Percentiles rank a stretch among this genome's conserved stretches.
Conservation (phyloP, 2,888 invertebrate genomes). For the Apomyelois bistriatella region DNA sequence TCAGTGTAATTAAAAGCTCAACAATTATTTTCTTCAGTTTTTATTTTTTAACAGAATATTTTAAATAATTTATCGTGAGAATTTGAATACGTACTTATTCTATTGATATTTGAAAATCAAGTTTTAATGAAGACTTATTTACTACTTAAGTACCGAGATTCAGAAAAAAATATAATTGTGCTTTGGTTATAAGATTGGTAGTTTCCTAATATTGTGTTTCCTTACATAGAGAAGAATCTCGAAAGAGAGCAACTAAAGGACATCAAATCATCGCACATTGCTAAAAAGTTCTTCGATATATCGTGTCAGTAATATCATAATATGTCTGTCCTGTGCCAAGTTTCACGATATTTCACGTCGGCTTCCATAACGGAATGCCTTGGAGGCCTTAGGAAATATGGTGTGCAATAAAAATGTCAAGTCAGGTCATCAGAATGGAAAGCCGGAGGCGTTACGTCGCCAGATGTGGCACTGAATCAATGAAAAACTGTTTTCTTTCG, state of each 20-base stretch:
- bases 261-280: constrained; percentile 6
- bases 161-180: too few relatives aligned
- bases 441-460: constrained; percentile 75
- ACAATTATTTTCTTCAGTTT: too few relatives aligned
- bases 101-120: too few relatives aligned
- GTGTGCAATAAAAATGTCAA: constrained; percentile 78
- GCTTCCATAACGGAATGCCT: constrained; percentile 65
- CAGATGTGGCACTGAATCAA: constrained; percentile 78
- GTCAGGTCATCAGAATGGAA: constrained; percentile 79
- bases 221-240: too few relatives aligned
- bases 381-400: constrained; percentile 72
- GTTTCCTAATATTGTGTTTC: too few relatives aligned
- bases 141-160: too few relatives aligned
- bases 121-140: too few relatives aligned
- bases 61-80: too few relatives aligned
- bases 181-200: too few relatives aligned
- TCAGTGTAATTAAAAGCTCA: too few relatives aligned
- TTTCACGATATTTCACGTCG: constrained; percentile 70
- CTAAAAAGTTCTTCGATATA: constrained; percentile 56
- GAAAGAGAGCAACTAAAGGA: neutral
- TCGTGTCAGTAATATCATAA: constrained; percentile 61
- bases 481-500: constrained; percentile 77
- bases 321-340: constrained; percentile 62
- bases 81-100: too few relatives aligned
- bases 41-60: too few relatives aligned